Base-by-base conservation (phyloP, 1,140 invertebrate species). In the Acromyrmex heyeri region DNA sequence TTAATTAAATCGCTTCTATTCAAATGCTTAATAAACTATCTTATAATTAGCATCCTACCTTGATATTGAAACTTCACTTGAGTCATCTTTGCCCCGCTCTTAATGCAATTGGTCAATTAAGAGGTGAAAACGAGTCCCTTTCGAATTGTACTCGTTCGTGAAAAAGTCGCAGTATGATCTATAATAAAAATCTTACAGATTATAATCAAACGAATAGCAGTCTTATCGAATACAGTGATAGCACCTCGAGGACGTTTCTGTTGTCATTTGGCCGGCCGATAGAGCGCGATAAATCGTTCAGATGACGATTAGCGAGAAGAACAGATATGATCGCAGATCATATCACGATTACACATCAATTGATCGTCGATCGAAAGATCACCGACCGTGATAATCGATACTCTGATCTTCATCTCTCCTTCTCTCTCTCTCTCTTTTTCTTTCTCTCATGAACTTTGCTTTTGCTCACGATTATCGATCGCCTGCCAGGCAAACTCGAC, bases 261-360 rank as follows among this genome's bases (percentile, higher is more conserved):
- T 87, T 88, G 64, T 89, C 67, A n/a, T 50, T 12, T 16, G 55
- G 69, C n/a, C 24, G n/a, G 14, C 18, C 59, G 82, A 91, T 88
- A 86, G 79, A 87, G 77, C 59, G 44, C 59, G 75, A 85, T 87
- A 91, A 91, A 88, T 85, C 21, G 88, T 85, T 65, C 77, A 88
- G 79, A 90, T 76, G 70, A 87, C 65, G 89, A 87, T 90, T 87
- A 90, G 67, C 59, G n/a, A 27, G 72, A 53, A 76, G 24, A 34
- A 30, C 30, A 12, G 44, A 69, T 38, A 55, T 21, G 27, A 3
- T 24, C 12, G 50, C n/a, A 65, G 69, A 89, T 87, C 27, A 18
- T 59, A 90, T 90, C 88, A 73, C 64, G 86, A 89, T 72, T 72
- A 72, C 55, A 81, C 86, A 76, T 87, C 61, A 61, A 90, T 34